Base-by-base conservation (phyloP, 2,888 invertebrate genomes). In the Calameuta filiformis region DNA sequence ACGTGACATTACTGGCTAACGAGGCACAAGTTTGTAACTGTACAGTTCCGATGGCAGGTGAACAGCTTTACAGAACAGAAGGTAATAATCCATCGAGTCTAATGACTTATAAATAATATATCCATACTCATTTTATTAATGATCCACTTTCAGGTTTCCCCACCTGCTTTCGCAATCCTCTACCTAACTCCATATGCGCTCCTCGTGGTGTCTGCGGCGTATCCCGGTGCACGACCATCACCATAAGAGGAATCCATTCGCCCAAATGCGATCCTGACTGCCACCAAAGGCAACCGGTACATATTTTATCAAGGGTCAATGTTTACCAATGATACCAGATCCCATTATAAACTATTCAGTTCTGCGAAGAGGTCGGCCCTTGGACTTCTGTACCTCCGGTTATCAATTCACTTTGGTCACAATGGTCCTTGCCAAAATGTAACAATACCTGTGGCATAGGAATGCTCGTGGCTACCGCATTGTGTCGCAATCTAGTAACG, bases 131-230 rank as follows among this genome's bases (percentile, higher is more conserved):
- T 35, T 12, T 15, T 40, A 40, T 40, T 15, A 40, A 40, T 40
- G 0, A 15, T 40, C 15, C 40, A 40, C 15, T 15, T 40, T 15
- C 69, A 92, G 92, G 92, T 76, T 92, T 92, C 82, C 92, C 92
- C 6, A 92, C 92, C 12, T 92, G 92, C 83, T 92, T 92, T 81
- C 85, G 90, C 37, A 84, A 90, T 15, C 92, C 92, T 12, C 81
- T 92, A 75, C 91, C 92, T 4, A 83, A 88, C 30, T 90, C 89
- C 35, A 79, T 92, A 33, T 92, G 92, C 80, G 87, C 87, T 68
- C 87, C 89, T 73, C 89, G 92, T 81, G 92, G 91, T 77, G 90
- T 91, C 56, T 92, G 92, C 77, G 92, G 92, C 2, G 80, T 92
- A 69, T 84, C 84, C 12, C 81, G 81, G 71, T 92, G 92, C 82